A percentile compares a stretch with the other conserved stretches of the same genome.
These are phyloP conservation scores for Brachionus angularis DNA, from an alignment of 1,140 invertebrate genomes.

Conservation along the genomic window DNA sequence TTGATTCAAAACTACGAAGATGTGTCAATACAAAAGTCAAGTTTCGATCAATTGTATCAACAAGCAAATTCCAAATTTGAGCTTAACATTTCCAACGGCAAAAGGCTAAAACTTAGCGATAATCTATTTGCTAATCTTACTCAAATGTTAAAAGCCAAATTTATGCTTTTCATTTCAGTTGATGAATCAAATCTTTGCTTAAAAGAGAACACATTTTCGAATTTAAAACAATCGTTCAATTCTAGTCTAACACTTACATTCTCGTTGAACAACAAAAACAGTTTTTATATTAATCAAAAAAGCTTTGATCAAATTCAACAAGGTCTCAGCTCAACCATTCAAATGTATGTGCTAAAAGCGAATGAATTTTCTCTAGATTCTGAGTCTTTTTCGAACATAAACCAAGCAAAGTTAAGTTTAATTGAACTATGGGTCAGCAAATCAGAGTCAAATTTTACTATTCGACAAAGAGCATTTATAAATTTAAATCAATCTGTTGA, in stretches of 20 bases:
- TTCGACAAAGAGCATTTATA: background rate
- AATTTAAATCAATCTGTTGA: background rate
- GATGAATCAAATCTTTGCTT: background rate
- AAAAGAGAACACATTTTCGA: background rate
- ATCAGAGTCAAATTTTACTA: background rate
- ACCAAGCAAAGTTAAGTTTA: background rate
- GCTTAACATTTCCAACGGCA: background rate
- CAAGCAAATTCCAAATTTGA: background rate
- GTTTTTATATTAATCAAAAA: background rate
- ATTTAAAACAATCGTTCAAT: background rate
- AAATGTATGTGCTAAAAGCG: background rate
- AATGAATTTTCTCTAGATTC: background rate
- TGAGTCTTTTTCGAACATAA: background rate
- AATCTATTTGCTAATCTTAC: background rate
- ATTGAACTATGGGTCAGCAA: background rate
- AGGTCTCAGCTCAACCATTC: background rate
- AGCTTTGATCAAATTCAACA: background rate
- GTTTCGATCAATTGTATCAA: background rate
- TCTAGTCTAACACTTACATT: background rate
- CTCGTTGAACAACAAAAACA: background rate
- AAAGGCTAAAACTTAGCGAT: background rate
- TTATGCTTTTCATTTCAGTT: background rate
- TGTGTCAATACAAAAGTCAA: background rate
- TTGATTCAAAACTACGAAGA: background rate
- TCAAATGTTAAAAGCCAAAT: background rate